Evolutionary conservation across 2,113 vertebrate species (phyloP), one percentile per base, ranked within the genome.

Genomic region (Plestiodon gilberti): DNA sequence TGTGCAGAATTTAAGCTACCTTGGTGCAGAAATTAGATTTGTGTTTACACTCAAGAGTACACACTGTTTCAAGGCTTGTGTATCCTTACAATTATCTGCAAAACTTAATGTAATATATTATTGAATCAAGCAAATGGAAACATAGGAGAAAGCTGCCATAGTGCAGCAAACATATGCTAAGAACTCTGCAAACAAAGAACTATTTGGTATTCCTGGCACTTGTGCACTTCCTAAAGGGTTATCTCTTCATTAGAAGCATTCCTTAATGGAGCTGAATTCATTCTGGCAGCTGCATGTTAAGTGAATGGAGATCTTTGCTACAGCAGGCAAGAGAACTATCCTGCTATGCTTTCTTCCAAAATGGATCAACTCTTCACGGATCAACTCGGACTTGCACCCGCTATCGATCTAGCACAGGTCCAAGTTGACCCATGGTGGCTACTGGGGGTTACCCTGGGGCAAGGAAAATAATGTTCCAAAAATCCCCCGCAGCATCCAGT

Each of bases 161-260:
- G 62, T 11, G 81, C 35, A 59, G 78, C 67, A 87, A 90, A 82
- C 48, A 61, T 2, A 1, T 89, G 73, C 33, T 40, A 84, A 30
- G 30, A 57, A 74, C 82, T 85, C 79, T 74, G 86, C 43, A 93
- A 89, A 89, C 81, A 70, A 82, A n/a, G 55, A 20, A n/a, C 82
- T 87, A 87, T 88, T 91, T 88, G 2, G 83, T 84, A 92, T 86
- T 83, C 74, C 38, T 85, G 40, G 78, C 83, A 77, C 86, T 84
- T 74, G 62, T 57, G 4, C 76, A 30, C 85, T 90, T 90, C 89
- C 80, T 82, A 67, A 67, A 86, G 38, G 82, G 59, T 64, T 79
- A 23, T 55, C 40, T 81, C 84, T 88, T 91, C 92, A 90, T 88
- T 18, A 94, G 89, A 84, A 86, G 38, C 23, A 78, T 87, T 92